Evolutionary conservation across 2,113 vertebrate species (phyloP).

Genomic region (Pseudopodoces humilis): DNA sequence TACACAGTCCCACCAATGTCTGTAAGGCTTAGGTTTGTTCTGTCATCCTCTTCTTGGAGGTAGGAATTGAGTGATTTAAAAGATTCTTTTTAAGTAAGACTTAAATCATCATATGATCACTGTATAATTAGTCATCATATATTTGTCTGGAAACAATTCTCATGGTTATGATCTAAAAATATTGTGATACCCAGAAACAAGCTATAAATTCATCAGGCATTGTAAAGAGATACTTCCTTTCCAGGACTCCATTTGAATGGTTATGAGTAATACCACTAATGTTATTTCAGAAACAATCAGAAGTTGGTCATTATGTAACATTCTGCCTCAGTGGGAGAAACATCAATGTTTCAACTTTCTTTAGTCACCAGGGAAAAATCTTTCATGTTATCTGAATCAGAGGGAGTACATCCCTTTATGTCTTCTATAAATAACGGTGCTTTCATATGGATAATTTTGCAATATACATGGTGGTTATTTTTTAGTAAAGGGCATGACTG

Average conservation of each 20-base stretch:
- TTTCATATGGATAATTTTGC: slow-evolving; percentile 6
- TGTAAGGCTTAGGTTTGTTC: not conserved
- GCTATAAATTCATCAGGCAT: not conserved
- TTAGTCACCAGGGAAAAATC: not conserved
- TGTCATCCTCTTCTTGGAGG: not conserved
- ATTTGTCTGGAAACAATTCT: slow-evolving; percentile 1
- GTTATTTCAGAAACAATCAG: not conserved
- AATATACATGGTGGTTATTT: not conserved
- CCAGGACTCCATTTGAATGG: not conserved
- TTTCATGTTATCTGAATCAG: not conserved
- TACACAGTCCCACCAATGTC: not conserved
- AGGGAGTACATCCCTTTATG: not conserved
- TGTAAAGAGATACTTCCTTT: slow-evolving; percentile 1
- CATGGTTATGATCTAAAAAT: not conserved
- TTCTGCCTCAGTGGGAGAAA: not conserved
- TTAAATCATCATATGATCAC: not conserved
- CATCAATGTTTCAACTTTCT: not conserved
- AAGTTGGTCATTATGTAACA: not conserved
- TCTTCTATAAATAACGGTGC: not conserved
- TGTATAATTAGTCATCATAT: not conserved
- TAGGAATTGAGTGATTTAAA: not conserved
- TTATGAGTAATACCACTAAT: not conserved
- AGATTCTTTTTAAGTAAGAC: not conserved
- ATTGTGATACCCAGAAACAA: not conserved
- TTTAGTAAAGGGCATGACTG: not conserved